phyloP scores from a whole-genome alignment of 2,888 invertebrate species.

The Drosophila parthenogenetica region DNA sequence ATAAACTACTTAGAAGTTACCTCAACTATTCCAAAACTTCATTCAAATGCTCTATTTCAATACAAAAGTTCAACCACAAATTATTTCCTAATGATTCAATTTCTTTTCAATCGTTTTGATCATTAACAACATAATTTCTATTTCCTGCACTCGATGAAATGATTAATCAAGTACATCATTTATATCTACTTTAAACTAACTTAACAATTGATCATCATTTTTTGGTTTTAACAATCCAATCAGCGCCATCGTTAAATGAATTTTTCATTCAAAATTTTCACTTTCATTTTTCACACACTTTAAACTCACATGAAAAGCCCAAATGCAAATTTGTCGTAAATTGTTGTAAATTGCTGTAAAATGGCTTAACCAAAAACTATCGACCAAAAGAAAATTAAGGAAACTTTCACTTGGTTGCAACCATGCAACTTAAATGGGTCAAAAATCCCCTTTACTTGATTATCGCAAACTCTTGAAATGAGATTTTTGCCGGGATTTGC shows the following conservation, averaged over 20 bases:
- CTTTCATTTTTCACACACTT: conserved; percentile 59
- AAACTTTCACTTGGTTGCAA: conserved; percentile 66
- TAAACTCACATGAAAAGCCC: conserved; percentile 18
- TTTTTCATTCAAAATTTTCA: conserved; percentile 55
- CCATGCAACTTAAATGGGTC: conserved; percentile 63
- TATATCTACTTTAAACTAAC: no score
- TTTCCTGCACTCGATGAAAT: no score
- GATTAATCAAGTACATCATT: no score
- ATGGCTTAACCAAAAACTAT: conserved; percentile 29
- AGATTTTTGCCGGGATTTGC: conserved; percentile 42
- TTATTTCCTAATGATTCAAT: no score
- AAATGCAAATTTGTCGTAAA: conserved; percentile 74
- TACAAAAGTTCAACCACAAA: no score
- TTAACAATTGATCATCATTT: neutral
- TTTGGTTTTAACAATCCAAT: conserved; percentile 27
- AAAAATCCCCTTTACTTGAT: conserved; percentile 35
- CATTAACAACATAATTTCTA: no score
- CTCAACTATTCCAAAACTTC: no score
- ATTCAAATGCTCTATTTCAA: no score
- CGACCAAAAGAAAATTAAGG: conserved; percentile 18
- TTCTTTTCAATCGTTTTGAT: no score
- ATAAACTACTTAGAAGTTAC: no score
- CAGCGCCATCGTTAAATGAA: conserved; percentile 35
- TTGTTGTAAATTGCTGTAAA: conserved; percentile 70
- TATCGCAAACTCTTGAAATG: conserved; percentile 51